Percentiles rank a stretch among this genome's conserved stretches.
These are phyloP conservation scores for Leucoma salicis DNA, from an alignment of 2,888 invertebrate genomes.

Conservation along the genomic window DNA sequence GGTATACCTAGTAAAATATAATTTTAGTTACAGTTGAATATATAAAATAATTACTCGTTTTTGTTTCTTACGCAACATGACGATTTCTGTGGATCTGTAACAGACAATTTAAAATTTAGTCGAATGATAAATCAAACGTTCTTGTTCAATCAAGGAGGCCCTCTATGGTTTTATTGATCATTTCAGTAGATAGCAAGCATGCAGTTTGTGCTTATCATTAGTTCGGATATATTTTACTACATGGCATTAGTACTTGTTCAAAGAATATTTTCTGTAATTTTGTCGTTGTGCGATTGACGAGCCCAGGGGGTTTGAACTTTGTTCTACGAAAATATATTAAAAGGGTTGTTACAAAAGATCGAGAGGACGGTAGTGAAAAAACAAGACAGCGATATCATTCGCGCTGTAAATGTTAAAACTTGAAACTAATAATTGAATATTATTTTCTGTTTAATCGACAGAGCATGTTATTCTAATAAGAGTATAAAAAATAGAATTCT, in stretches of 20 bases:
- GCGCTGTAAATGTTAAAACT: no score
- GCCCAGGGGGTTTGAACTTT: no score
- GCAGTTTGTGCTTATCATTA: background rate
- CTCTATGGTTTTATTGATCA: background rate
- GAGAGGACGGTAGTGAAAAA: no score
- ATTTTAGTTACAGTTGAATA: conserved; percentile 6
- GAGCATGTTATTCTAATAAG: no score
- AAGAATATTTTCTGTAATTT: no score
- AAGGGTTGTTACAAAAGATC: no score
- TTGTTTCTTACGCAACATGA: conserved; percentile 18
- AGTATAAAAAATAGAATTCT: no score
- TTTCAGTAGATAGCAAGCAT: background rate
- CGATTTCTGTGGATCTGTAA: conserved; percentile 33
- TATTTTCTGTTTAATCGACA: no score
- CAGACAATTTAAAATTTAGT: background rate
- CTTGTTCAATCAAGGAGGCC: background rate
- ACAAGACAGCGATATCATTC: no score
- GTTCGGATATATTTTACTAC: background rate
- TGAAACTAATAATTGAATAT: no score
- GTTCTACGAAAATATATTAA: no score
- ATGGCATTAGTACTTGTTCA: background rate
- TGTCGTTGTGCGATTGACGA: no score
- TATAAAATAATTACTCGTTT: conserved; percentile 44
- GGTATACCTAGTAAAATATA: background rate
- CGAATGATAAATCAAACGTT: background rate